Conservation (phyloP, 2,797 vertebrate species). For the Amazona ochrocephala region DNA sequence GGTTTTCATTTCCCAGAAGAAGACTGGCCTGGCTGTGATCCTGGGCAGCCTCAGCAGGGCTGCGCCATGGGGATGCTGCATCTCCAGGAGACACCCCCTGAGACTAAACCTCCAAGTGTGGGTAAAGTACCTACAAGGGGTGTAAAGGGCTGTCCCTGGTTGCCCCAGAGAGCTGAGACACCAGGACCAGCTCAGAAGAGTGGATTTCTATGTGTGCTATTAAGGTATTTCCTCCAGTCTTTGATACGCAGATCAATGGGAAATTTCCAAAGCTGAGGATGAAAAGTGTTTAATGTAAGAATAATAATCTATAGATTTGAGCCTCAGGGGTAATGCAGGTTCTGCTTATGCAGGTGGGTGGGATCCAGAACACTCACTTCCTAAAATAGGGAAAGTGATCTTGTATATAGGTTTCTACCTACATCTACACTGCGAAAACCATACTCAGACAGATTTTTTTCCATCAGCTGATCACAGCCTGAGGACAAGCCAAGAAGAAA, state of each 20-base stretch:
- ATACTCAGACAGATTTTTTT: neutral
- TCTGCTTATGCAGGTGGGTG: neutral
- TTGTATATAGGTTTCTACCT: neutral
- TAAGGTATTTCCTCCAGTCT: neutral
- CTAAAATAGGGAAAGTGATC: neutral
- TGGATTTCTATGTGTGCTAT: neutral
- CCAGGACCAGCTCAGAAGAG: neutral
- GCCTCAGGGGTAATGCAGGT: neutral
- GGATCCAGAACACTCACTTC: neutral
- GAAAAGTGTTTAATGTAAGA: neutral
- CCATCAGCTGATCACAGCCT: neutral
- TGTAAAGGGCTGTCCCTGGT: neutral
- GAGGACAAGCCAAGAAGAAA: neutral
- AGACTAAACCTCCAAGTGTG: neutral
- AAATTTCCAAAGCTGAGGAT: neutral
- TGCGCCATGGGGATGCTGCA: fast-evolving
- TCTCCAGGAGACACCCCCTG: neutral
- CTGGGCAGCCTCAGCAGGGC: neutral
- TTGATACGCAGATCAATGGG: neutral
- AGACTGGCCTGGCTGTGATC: neutral
- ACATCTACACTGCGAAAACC: neutral
- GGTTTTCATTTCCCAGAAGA: neutral
- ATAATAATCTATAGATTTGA: neutral
- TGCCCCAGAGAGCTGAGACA: neutral
- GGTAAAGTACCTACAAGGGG: fast-evolving